These are phyloP conservation scores for Phaenicophaeus curvirostris DNA, from an alignment of 2,797 vertebrate genomes.

Conservation along the genomic window DNA sequence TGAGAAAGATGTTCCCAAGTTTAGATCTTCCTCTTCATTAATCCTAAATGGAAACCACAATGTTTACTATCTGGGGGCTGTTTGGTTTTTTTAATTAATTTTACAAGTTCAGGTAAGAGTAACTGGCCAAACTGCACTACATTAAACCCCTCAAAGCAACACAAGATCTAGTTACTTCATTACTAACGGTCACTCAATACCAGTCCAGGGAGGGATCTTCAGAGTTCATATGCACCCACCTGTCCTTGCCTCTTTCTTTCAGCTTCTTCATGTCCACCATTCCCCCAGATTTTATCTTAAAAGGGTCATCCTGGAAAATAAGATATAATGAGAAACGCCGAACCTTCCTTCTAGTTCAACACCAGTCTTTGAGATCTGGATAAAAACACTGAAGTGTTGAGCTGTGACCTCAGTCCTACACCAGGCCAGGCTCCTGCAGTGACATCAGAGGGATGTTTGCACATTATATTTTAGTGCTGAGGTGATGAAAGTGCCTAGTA, in stretches of 20 bases:
- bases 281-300: constrained; percentile 93
- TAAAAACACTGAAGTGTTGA: background rate
- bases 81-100: background rate
- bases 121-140: background rate
- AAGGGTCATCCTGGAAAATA: constrained; percentile 89
- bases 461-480: fast-evolving
- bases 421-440: background rate
- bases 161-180: background rate
- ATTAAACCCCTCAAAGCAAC: background rate
- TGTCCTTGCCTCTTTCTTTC: constrained; percentile 92
- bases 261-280: constrained; percentile 98
- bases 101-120: background rate
- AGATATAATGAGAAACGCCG: background rate
- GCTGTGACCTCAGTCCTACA: background rate
- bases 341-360: background rate
- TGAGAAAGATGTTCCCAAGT: constrained; percentile 95
- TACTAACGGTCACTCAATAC: background rate
- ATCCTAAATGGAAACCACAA: constrained; percentile 76
- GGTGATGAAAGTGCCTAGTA: background rate
- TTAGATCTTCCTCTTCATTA: constrained; percentile 93
- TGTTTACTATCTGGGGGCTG: background rate
- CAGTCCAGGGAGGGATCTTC: background rate
- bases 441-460: background rate
- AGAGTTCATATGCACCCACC: constrained; percentile 75
- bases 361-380: background rate